Evolutionary conservation across 2,888 invertebrate species (phyloP).

Genomic region (Cybosia mesomella): DNA sequence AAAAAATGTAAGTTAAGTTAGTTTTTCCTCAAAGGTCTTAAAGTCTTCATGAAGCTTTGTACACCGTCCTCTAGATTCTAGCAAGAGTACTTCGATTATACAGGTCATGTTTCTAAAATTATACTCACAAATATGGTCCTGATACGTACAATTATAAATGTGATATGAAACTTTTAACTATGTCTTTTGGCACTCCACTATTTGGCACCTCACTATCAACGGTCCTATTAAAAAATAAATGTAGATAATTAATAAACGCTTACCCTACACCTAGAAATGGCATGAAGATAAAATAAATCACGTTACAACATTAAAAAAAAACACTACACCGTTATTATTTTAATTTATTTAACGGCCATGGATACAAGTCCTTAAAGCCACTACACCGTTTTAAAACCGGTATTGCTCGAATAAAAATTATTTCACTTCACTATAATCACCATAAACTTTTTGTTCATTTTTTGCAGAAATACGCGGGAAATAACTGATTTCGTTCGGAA

Average conservation of each 20-base stretch:
- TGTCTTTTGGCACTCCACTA: slow-evolving; percentile 1
- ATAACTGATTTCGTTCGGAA: background rate
- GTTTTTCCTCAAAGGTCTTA: no score
- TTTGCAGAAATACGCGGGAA: background rate
- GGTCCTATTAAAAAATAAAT: background rate
- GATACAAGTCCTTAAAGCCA: no score
- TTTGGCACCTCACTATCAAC: slow-evolving; percentile 10
- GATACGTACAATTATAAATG: background rate
- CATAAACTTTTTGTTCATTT: background rate
- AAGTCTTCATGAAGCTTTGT: no score
- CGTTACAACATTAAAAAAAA: background rate
- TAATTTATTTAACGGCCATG: no score
- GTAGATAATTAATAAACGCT: background rate
- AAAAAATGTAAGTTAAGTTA: no score
- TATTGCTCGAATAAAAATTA: background rate
- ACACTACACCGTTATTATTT: no score
- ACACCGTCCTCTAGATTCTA: background rate
- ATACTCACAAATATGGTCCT: background rate
- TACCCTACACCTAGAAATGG: background rate
- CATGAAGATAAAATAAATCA: slow-evolving; percentile 8
- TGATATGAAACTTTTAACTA: background rate
- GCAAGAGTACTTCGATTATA: background rate
- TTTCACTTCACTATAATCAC: slow-evolving; percentile 21
- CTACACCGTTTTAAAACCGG: background rate
- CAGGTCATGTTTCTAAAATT: background rate